These are phyloP conservation scores for Podarcis muralis DNA, from an alignment of 2,113 vertebrate species.

Conservation along the genomic window DNA sequence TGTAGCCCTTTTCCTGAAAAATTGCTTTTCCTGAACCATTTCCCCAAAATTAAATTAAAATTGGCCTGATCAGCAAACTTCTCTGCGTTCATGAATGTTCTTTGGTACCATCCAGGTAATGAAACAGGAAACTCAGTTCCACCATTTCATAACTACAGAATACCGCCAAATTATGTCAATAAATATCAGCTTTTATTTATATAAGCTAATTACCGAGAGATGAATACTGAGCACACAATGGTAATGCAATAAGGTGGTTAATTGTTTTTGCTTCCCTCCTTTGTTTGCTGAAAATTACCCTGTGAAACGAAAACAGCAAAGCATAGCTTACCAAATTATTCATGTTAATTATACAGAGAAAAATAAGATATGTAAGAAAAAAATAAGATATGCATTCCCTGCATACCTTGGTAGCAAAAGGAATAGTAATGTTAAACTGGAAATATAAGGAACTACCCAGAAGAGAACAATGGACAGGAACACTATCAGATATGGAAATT, in stretches of 20 bases:
- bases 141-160: conserved; percentile 19
- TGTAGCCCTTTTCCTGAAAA: neutral
- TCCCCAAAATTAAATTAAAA: neutral
- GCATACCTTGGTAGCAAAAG: neutral
- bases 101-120: neutral
- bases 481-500: neutral
- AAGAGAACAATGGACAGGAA: neutral
- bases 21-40: neutral
- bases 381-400: neutral
- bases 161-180: conserved; percentile 35
- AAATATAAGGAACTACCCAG: neutral
- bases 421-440: neutral
- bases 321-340: conserved; percentile 11
- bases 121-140: neutral
- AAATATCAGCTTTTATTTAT: conserved; percentile 42
- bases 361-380: neutral
- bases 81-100: neutral
- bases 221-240: conserved; percentile 10
- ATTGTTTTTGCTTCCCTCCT: conserved; percentile 19
- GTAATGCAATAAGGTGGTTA: conserved; percentile 38
- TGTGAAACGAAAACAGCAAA: conserved; percentile 3
- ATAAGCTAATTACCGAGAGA: conserved; percentile 14
- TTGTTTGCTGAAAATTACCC: conserved; percentile 1
- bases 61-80: neutral
- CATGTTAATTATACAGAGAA: neutral